Conservation (phyloP, 2,113 vertebrate genomes). For the Pedetes capensis region DNA sequence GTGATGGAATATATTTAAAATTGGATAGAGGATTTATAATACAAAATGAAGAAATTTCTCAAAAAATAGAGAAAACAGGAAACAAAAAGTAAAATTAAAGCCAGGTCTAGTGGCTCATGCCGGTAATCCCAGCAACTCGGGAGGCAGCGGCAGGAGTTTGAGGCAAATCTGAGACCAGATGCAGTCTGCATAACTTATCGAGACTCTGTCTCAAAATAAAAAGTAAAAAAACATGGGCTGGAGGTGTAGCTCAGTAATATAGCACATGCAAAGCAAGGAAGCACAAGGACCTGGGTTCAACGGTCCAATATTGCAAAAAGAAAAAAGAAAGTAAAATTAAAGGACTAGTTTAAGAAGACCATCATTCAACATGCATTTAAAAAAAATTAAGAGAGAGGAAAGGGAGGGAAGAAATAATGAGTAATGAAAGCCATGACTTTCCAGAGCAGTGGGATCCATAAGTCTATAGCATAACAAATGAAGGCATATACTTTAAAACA, state of each 20-base stretch:
- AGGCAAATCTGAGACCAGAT: too few species aligned
- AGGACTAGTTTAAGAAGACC: not conserved
- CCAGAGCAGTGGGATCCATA: not conserved
- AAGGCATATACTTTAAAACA: not conserved
- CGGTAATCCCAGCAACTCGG: too few species aligned
- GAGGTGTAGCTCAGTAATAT: too few species aligned
- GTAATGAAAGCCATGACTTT: not conserved
- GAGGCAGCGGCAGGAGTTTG: too few species aligned
- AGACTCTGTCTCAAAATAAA: too few species aligned
- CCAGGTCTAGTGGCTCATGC: too few species aligned
- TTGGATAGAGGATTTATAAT: not conserved
- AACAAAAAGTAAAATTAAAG: not conserved
- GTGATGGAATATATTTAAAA: not conserved
- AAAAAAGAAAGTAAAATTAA: too few species aligned
- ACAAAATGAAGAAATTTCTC: not conserved
- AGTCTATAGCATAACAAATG: not conserved
- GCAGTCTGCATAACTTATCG: too few species aligned
- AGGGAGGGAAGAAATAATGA: not conserved
- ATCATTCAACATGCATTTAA: not conserved
- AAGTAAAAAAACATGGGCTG: too few species aligned
- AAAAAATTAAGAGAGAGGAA: not conserved
- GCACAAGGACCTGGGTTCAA: too few species aligned
- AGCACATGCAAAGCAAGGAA: too few species aligned
- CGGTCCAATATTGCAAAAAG: too few species aligned
- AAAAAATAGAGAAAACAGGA: constrained; percentile 3